phyloP scores from a whole-genome alignment of 2,888 invertebrate genomes.

The Furcula furcula region DNA sequence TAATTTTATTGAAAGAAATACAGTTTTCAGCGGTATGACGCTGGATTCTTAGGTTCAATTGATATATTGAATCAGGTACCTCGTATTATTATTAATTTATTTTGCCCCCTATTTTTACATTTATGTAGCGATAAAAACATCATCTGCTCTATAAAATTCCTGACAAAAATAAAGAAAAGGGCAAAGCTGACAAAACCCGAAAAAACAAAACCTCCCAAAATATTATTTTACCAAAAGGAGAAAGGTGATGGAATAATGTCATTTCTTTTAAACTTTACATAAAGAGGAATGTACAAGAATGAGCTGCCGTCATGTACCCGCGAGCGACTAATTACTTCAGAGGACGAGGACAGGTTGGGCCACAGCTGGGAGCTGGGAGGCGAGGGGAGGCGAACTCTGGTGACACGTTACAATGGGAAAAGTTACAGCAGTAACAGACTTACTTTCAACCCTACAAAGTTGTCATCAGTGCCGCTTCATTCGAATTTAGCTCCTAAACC shows the following conservation, averaged over 20 bases:
- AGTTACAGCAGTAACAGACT: conserved; percentile 65
- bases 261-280: conserved; percentile 43
- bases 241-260: no score
- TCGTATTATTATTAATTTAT: neutral
- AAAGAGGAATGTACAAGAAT: conserved; percentile 37
- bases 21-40: no score
- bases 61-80: neutral
- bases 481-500: conserved; percentile 37
- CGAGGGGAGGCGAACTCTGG: conserved; percentile 19
- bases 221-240: conserved; percentile 13
- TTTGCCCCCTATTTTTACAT: neutral
- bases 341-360: conserved; percentile 27
- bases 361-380: conserved; percentile 12
- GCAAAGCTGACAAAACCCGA: neutral
- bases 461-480: conserved; percentile 20
- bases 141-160: neutral
- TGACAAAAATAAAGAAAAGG: neutral
- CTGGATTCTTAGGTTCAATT: no score
- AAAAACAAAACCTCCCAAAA: conserved; percentile 1
- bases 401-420: conserved; percentile 63
- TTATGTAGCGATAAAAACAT: conserved; percentile 1
- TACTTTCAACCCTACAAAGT: conserved; percentile 37
- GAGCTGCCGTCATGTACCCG: conserved; percentile 29
- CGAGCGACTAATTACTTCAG: conserved; percentile 49
- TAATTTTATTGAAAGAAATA: no score